Evolutionary conservation across 2,797 vertebrate genomes (phyloP).

Genomic region (Poeciliopsis turneri): DNA sequence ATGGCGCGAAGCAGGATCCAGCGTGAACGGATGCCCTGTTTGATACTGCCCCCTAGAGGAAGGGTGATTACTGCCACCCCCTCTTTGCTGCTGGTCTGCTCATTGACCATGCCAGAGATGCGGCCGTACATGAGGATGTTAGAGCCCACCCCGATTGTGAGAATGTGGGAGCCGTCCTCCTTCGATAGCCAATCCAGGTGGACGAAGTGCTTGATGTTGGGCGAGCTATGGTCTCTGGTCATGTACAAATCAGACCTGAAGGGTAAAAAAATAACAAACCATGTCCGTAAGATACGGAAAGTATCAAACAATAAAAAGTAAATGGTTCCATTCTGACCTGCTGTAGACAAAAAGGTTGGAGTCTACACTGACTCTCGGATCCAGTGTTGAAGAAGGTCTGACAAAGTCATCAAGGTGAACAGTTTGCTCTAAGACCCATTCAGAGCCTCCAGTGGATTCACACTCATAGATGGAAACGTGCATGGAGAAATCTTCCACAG

Average conservation of each 20-base stretch:
- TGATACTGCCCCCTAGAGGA: constrained; percentile 97
- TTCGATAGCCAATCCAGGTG: constrained; percentile 99
- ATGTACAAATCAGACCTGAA: constrained; percentile 91
- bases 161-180: constrained; percentile 97
- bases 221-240: constrained; percentile 87
- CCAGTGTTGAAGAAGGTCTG: constrained; percentile 88
- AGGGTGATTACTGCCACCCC: constrained; percentile 94
- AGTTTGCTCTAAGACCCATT: constrained; percentile 98
- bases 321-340: constrained; percentile 73
- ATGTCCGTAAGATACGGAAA: neutral
- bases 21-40: constrained; percentile 95
- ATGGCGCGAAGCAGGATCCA: constrained; percentile 95
- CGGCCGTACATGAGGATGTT: constrained; percentile 99
- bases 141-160: constrained; percentile 96
- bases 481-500: constrained; percentile 93
- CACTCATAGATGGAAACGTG: constrained; percentile 98
- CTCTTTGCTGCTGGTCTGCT: constrained; percentile 93
- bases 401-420: constrained; percentile 94
- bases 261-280: constrained; percentile 28
- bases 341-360: constrained; percentile 98
- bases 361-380: constrained; percentile 95
- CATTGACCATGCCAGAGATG: constrained; percentile 94
- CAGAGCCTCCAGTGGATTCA: constrained; percentile 97
- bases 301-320: neutral
- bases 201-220: constrained; percentile 96